Evolutionary conservation across 2,113 vertebrate genomes (phyloP), one percentile per base, ranked within the genome.

Genomic region (Lampris megalopsis): DNA sequence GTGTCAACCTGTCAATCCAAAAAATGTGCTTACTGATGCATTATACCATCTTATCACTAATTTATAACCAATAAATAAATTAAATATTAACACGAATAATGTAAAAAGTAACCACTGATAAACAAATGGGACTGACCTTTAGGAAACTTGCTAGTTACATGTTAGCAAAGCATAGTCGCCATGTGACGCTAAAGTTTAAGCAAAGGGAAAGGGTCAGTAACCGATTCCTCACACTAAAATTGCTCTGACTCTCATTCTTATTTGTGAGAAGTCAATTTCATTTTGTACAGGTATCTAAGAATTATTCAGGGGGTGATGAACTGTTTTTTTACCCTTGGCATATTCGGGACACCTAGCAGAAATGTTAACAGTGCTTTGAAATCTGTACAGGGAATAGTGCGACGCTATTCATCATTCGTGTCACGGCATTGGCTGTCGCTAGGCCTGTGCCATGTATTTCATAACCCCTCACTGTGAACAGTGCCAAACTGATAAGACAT

Each of bases 401-500:
- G 41, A 52, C 1, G 60, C 42, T 40, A 54, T 63, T 81, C 75
- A 52, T 73, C 68, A 83, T 87, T 83, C 72, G 50, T 41, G 70
- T 81, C 81, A 83, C 77, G 67, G 52, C 57, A 9, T 41, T 5
- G 13, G 49, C 11, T 60, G 76, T 38, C 50, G 80, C 68, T 71
- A 42, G 52, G 75, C 73, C 64, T 80, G 53, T 64, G 40, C 81
- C 71, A 40, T 64, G 80, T 68, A 64, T 85, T 87, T 82, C 83
- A 85, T 87, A 91, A 86, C 87, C 86, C 81, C 50, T 75, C 62
- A 56, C 68, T 60, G 77, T 60, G 80, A 70, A 71, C 61, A 88
- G 78, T 81, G 88, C 74, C 86, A 80, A 81, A 82, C 83, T 64
- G 89, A 91, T 91, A 89, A 91, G 85, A 91, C 75, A 48, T 54